Conservation (phyloP, 2,113 vertebrate genomes). For the Cathartes aura region DNA sequence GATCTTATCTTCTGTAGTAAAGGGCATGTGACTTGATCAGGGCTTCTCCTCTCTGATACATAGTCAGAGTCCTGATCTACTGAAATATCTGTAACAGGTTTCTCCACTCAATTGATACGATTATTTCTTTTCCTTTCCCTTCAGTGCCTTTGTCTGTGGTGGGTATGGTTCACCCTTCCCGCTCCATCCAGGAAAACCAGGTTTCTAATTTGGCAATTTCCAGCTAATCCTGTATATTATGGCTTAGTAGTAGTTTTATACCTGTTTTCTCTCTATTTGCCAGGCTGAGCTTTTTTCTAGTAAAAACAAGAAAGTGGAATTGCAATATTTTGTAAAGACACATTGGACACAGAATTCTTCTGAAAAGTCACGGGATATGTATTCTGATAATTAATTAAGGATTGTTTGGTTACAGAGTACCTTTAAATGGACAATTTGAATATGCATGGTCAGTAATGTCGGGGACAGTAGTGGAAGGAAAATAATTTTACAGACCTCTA, state of each 20-base stretch:
- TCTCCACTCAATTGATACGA: background rate
- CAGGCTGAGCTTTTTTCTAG: background rate
- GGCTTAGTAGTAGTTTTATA: background rate
- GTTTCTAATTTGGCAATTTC: background rate
- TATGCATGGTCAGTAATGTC: background rate
- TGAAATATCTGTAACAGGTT: background rate
- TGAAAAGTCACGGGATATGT: accelerated
- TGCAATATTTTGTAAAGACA: background rate
- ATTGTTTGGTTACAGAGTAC: background rate
- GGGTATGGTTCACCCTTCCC: background rate
- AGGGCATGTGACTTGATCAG: constrained; percentile 31
- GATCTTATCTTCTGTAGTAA: constrained; percentile 77
- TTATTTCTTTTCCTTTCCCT: background rate
- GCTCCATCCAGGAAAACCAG: background rate
- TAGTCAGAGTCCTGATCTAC: constrained; percentile 12
- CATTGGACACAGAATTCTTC: background rate
- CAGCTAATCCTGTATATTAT: background rate
- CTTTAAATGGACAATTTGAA: background rate
- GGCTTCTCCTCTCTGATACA: background rate
- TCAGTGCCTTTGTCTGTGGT: background rate
- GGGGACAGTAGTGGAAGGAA: background rate
- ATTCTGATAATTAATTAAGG: background rate
- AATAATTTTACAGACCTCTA: background rate
- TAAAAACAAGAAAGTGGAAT: background rate
- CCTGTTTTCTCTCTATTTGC: background rate